Percentiles rank a stretch among this genome's conserved stretches.
phyloP scores from a whole-genome alignment of 2,888 invertebrate genomes.

The Geophilus truncorum region DNA sequence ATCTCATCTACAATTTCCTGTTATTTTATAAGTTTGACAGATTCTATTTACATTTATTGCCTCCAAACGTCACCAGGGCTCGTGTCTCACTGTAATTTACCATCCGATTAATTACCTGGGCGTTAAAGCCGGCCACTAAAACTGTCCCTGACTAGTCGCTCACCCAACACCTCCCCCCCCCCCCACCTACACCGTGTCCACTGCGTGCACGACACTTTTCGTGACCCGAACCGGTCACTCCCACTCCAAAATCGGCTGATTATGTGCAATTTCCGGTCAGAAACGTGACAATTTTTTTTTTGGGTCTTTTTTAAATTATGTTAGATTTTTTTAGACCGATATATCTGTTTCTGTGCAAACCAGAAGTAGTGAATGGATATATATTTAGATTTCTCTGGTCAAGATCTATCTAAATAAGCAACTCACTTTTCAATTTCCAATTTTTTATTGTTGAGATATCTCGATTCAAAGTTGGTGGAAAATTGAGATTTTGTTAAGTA shows the following conservation, averaged over 20 bases:
- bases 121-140: not conserved
- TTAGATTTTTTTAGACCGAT: too few species aligned
- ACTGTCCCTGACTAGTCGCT: not conserved
- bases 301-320: too few species aligned
- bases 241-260: not conserved
- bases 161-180: not conserved
- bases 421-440: too few species aligned
- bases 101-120: not conserved
- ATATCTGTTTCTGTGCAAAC: too few species aligned
- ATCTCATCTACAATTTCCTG: not conserved
- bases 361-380: too few species aligned
- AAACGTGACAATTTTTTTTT: too few species aligned
- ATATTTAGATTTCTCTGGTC: too few species aligned
- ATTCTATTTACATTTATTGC: not conserved
- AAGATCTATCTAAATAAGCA: too few species aligned
- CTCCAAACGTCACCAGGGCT: not conserved
- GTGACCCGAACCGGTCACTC: not conserved
- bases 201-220: not conserved
- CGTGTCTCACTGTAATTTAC: not conserved
- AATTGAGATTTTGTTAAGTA: too few species aligned
- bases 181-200: not conserved
- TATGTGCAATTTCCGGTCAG: not conserved
- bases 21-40: not conserved
- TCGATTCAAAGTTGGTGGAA: too few species aligned
- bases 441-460: too few species aligned